Percentiles rank a stretch among this genome's conserved stretches.
These are phyloP conservation scores for Setipinna tenuifilis DNA, from an alignment of 2,797 vertebrate species.

Conservation along the genomic window DNA sequence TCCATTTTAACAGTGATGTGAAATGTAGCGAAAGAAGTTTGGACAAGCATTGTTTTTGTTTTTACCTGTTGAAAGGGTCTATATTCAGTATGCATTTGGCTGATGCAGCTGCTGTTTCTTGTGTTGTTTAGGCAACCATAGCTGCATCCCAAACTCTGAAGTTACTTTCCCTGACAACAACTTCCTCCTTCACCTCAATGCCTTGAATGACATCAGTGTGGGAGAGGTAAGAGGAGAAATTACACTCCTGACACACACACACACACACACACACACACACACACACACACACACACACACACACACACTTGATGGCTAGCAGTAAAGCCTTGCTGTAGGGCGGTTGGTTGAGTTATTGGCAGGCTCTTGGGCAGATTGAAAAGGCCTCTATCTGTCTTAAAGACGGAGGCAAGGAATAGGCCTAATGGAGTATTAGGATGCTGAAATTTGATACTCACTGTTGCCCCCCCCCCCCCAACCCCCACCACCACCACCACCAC, in stretches of 20 bases:
- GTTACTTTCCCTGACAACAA: constrained; percentile 95
- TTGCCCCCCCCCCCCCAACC: neutral
- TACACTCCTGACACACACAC: neutral
- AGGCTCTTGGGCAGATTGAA: constrained; percentile 74
- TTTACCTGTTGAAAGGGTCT: too few species aligned
- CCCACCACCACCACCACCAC: neutral
- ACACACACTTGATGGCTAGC: constrained; percentile 56
- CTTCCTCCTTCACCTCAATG: constrained; percentile 90
- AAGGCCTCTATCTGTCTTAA: constrained; percentile 62
- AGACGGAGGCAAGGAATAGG: neutral
- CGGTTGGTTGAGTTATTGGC: constrained; percentile 66
- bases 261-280: neutral
- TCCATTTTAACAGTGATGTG: too few species aligned
- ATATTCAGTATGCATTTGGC: too few species aligned
- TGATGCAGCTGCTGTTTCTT: neutral
- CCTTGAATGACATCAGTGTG: constrained; percentile 86
- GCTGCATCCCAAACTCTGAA: constrained; percentile 94
- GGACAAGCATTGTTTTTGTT: neutral
- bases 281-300: neutral
- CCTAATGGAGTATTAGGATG: neutral
- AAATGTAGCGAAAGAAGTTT: neutral
- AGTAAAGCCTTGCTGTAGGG: constrained; percentile 60
- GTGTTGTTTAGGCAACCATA: constrained; percentile 89
- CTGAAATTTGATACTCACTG: neutral
- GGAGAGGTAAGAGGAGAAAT: constrained; percentile 86